These are phyloP conservation scores for Corapipo altera DNA, from an alignment of 2,113 vertebrate genomes.

Conservation along the genomic window DNA sequence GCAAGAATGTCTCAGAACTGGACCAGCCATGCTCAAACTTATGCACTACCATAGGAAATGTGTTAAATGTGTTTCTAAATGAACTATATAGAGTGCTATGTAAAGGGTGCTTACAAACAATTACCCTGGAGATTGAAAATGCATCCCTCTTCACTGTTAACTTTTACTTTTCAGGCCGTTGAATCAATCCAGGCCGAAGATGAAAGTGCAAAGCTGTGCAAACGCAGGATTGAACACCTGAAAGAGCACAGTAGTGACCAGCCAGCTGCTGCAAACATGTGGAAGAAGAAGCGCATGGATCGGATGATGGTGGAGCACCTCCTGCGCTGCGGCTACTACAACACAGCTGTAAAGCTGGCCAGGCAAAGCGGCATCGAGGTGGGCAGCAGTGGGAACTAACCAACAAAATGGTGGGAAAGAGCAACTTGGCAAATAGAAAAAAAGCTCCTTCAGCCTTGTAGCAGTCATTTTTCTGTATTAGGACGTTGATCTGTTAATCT, in stretches of 20 bases:
- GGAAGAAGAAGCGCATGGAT: constrained; percentile 99
- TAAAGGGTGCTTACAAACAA: not conserved
- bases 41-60: rapidly evolving
- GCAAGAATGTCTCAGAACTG: not conserved
- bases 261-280: constrained; percentile 88
- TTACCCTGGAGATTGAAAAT: not conserved
- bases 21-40: not conserved
- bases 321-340: constrained; percentile 96
- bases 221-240: constrained; percentile 94
- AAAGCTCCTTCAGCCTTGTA: not conserved
- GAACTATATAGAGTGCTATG: not conserved
- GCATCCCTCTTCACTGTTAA: not conserved
- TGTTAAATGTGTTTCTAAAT: not conserved
- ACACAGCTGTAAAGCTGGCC: constrained; percentile 94
- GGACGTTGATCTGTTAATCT: not conserved
- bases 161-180: constrained; percentile 79
- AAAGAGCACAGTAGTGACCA: constrained; percentile 98
- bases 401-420: not conserved
- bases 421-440: not conserved
- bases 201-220: constrained; percentile 96
- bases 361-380: constrained; percentile 98
- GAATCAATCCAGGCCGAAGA: constrained; percentile 98
- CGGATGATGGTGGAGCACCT: constrained; percentile 99
- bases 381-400: not conserved
- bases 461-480: not conserved